Evolutionary conservation across 2,113 vertebrate genomes (phyloP).

Genomic region (Oryctolagus cuniculus): DNA sequence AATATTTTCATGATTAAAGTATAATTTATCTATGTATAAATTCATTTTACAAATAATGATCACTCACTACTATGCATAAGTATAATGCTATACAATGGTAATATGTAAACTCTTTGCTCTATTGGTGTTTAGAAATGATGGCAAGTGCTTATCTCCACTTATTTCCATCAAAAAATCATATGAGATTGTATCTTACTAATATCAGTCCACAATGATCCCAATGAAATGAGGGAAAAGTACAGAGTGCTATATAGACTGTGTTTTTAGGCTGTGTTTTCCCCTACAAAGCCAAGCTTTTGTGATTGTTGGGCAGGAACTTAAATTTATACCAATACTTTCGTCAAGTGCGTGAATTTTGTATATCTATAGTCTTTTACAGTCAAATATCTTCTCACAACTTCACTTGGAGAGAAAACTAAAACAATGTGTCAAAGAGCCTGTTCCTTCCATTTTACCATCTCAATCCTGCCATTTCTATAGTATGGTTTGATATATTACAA

Average conservation of each 20-base stretch:
- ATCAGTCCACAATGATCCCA: background rate
- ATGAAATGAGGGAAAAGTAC: background rate
- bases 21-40: background rate
- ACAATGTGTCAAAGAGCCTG: background rate
- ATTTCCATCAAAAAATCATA: background rate
- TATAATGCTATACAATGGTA: background rate
- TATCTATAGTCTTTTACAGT: background rate
- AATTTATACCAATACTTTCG: background rate
- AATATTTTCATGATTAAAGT: background rate
- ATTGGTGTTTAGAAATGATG: background rate
- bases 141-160: background rate
- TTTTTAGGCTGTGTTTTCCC: background rate
- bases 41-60: background rate
- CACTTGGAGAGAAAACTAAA: background rate
- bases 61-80: background rate
- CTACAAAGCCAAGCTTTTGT: background rate
- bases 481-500: background rate
- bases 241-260: accelerated
- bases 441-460: background rate
- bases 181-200: too few relatives aligned
- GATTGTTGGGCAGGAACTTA: background rate
- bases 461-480: background rate
- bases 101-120: background rate
- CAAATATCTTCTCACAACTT: background rate
- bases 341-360: background rate